A percentile compares a stretch with the other conserved stretches of the same genome.
Evolutionary conservation across 2,888 invertebrate species (phyloP).

Genomic region (Acleris sparsana): DNA sequence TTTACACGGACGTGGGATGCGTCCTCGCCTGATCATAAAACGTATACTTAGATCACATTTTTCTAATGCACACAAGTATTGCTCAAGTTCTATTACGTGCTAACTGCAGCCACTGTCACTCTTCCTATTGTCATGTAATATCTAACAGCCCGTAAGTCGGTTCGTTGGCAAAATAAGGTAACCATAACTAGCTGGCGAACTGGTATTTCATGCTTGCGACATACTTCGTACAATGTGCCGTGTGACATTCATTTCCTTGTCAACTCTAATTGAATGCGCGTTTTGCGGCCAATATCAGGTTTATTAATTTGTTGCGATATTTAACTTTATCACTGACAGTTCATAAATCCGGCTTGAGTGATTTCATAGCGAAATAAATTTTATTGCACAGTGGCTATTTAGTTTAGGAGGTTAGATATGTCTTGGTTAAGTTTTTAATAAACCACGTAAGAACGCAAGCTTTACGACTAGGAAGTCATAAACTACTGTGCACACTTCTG

Average conservation of each 20-base stretch:
- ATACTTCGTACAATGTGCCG: slow-evolving; percentile 53
- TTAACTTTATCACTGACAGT: slow-evolving; percentile 32
- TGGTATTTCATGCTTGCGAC: slow-evolving; percentile 51
- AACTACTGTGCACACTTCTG: slow-evolving; percentile 7
- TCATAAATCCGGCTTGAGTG: slow-evolving; percentile 17
- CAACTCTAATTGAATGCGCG: slow-evolving; percentile 47
- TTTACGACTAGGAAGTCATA: slow-evolving; percentile 11
- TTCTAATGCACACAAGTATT: slow-evolving; percentile 16
- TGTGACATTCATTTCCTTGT: slow-evolving; percentile 57
- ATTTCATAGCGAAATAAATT: slow-evolving; percentile 21
- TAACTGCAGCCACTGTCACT: slow-evolving; percentile 15
- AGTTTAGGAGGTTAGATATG: not conserved
- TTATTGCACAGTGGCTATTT: slow-evolving; percentile 7
- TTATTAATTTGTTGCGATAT: slow-evolving; percentile 45
- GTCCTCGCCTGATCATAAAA: not conserved
- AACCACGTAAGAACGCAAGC: not conserved
- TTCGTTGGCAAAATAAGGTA: slow-evolving; percentile 28
- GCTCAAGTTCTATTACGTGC: slow-evolving; percentile 24
- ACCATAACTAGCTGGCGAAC: slow-evolving; percentile 32
- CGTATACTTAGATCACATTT: slow-evolving; percentile 9
- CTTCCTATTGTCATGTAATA: slow-evolving; percentile 37
- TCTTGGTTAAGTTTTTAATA: not conserved
- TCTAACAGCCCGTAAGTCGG: slow-evolving; percentile 32
- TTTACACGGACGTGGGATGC: not conserved
- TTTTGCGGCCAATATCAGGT: slow-evolving; percentile 41